Base-by-base conservation (phyloP, 2,888 invertebrate species). In the Folsomia candida region DNA sequence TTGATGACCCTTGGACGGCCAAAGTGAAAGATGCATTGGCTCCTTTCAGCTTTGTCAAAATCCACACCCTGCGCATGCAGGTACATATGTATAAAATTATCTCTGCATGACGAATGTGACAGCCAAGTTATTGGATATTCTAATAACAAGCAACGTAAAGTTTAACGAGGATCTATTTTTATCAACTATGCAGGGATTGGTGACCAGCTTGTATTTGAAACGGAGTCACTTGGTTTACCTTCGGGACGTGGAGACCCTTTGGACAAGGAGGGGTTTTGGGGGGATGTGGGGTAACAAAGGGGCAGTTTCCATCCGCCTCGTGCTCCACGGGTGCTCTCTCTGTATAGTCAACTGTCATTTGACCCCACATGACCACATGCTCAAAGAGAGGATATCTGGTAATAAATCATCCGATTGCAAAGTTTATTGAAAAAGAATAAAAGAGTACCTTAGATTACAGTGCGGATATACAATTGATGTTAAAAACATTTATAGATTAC, bases 281-380 rank as follows among this genome's bases (percentile, higher is more conserved):
- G 97, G 96, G 68, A 89, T 93, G 85, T 96, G 95, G 96, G 97
- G 97, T 28, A 97, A 96, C 84, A 97, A 97, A 86, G 97, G 97
- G 24, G 96, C 93, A 2, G 92, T 95, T 1, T 93, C 92, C 82
- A 86, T 95, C 67, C 87, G 97, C 70, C 88, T 97, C 81, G 91
- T 90, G 81, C 87, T 94, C 37, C 93, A 93, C 82, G 96, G 95
- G 1, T 91, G 93, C 81, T 94, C 93, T 0, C 82, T 96, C 66
- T 92, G 94, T 81, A 87, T 96, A 69, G 90, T 97, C 9, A 96
- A 95, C 82, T 88, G 91, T 61, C 97, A 97, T 84, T 84, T 97
- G 78, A 91, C 94, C 1, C 93, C 97, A 2, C 96, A 97, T 81
- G 93, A 94, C 81, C 88, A 92, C 79, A 87, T 91, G 76, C 84